Evolutionary conservation across 2,888 invertebrate genomes (phyloP).

Genomic region (Melinopterus prodromus): DNA sequence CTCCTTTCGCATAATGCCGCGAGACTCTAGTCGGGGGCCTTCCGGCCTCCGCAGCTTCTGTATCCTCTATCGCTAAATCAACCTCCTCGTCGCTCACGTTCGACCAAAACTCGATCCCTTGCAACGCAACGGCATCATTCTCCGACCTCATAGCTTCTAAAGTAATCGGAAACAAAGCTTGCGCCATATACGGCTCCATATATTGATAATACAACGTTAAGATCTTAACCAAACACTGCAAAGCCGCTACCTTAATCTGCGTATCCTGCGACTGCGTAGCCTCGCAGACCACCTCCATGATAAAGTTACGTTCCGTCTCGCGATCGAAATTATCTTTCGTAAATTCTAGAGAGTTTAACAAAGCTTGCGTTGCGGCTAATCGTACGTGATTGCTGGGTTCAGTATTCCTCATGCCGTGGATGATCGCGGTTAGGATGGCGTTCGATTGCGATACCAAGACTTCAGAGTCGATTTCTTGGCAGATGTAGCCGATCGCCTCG

Average conservation of each 20-base stretch:
- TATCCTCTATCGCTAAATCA: constrained; percentile 91
- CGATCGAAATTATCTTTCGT: constrained; percentile 98
- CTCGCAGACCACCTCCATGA: constrained; percentile 99
- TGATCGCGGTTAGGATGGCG: constrained; percentile 97
- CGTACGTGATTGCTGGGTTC: constrained; percentile 94
- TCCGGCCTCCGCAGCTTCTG: constrained; percentile 93
- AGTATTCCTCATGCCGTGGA: constrained; percentile 96
- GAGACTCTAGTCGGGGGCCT: constrained; percentile 93
- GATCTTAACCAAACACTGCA: constrained; percentile 98
- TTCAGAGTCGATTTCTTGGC: constrained; percentile 96
- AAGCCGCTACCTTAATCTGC: constrained; percentile 93
- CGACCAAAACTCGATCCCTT: constrained; percentile 99
- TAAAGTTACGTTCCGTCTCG: constrained; percentile 96
- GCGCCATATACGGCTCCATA: constrained; percentile 99
- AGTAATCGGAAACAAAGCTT: constrained; percentile 97
- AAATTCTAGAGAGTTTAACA: constrained; percentile 97
- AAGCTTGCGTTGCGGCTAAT: constrained; percentile 94
- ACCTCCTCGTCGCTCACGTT: constrained; percentile 99
- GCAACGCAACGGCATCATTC: constrained; percentile 93
- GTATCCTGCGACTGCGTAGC: constrained; percentile 94
- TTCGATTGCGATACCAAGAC: constrained; percentile 93
- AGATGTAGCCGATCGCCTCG: constrained; percentile 98
- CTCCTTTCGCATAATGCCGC: constrained; percentile 97
- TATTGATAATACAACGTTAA: constrained; percentile 98
- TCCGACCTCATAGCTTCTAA: constrained; percentile 98